Percentiles rank a stretch among this genome's conserved stretches.
Conservation (phyloP, 1,140 invertebrate species). For the Anadara kagoshimensis region DNA sequence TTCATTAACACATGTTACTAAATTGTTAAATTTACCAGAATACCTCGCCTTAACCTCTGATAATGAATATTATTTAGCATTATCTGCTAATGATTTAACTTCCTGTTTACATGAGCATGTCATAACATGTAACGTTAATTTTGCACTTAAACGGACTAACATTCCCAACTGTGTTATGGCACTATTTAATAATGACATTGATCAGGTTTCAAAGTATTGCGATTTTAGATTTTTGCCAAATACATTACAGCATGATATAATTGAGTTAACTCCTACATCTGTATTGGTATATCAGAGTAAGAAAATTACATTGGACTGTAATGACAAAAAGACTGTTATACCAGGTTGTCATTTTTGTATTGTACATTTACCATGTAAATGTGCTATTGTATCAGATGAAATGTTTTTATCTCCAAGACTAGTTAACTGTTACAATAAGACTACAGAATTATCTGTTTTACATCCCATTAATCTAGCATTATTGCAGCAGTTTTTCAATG, state of each 20-base stretch:
- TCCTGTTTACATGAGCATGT: slow-evolving; percentile 12
- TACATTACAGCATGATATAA: slow-evolving; percentile 3
- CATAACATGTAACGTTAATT: slow-evolving; percentile 16
- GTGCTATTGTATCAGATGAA: slow-evolving; percentile 4
- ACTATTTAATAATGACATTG: slow-evolving; percentile 13
- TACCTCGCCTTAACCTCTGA: slow-evolving; percentile 26
- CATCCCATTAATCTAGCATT: slow-evolving; percentile 19
- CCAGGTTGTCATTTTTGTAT: slow-evolving; percentile 14
- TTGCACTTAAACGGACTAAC: slow-evolving; percentile 14
- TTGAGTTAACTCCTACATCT: slow-evolving; percentile 29
- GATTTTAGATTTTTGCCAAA: slow-evolving; percentile 16
- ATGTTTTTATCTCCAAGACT: slow-evolving; percentile 13
- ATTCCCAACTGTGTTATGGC: slow-evolving; percentile 6
- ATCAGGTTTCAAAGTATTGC: slow-evolving; percentile 9
- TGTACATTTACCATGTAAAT: slow-evolving; percentile 18
- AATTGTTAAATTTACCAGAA: slow-evolving; percentile 9
- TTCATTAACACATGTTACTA: slow-evolving; percentile 15
- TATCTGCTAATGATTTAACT: slow-evolving; percentile 13
- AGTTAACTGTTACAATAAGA: slow-evolving; percentile 15
- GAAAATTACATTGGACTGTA: slow-evolving; percentile 3
- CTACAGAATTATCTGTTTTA: background rate
- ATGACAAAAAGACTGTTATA: slow-evolving; percentile 1
- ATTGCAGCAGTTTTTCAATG: slow-evolving; percentile 15
- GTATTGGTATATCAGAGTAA: slow-evolving; percentile 19
- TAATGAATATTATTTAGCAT: slow-evolving; percentile 10